phyloP scores from a whole-genome alignment of 92 coral and sea anemone genomes.

The Montipora capitata region DNA sequence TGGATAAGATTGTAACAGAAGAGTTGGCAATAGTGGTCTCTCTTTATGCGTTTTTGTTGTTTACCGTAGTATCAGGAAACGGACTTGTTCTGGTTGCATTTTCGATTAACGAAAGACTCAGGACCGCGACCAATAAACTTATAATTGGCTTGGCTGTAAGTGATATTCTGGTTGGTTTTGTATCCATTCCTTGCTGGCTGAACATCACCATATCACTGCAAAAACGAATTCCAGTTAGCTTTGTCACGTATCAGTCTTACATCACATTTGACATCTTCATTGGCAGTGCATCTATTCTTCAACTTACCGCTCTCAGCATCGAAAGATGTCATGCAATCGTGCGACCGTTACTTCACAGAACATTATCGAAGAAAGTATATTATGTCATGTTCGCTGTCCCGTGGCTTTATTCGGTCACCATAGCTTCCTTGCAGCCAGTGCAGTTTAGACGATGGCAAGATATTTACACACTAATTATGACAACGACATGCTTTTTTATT shows the following conservation, averaged over 20 bases:
- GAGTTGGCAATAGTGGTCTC: conserved; percentile 60
- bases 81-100: conserved; percentile 85
- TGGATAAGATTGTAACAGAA: conserved; percentile 19
- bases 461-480: conserved; percentile 82
- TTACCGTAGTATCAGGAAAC: conserved; percentile 78
- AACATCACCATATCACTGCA: conserved; percentile 51
- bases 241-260: conserved; percentile 68
- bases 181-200: conserved; percentile 91
- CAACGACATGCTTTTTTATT: conserved; percentile 73
- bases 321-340: conserved; percentile 95
- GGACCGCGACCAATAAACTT: conserved; percentile 80
- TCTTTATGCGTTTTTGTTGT: conserved; percentile 52
- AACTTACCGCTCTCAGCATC: conserved; percentile 90
- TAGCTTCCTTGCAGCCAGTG: conserved; percentile 83
- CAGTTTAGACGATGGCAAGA: conserved; percentile 78
- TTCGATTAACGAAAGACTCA: conserved; percentile 78
- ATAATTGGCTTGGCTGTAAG: conserved; percentile 89
- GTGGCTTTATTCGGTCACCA: conserved; percentile 74
- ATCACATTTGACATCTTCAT: conserved; percentile 93
- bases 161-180: conserved; percentile 87
- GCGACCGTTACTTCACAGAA: conserved; percentile 85
- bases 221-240: conserved; percentile 29
- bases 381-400: conserved; percentile 75
- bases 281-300: conserved; percentile 93
- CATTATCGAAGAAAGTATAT: conserved; percentile 69